Evolutionary conservation across 2,888 invertebrate species (phyloP), one percentile per base, ranked within the genome.

Genomic region (Smittia sp.): DNA sequence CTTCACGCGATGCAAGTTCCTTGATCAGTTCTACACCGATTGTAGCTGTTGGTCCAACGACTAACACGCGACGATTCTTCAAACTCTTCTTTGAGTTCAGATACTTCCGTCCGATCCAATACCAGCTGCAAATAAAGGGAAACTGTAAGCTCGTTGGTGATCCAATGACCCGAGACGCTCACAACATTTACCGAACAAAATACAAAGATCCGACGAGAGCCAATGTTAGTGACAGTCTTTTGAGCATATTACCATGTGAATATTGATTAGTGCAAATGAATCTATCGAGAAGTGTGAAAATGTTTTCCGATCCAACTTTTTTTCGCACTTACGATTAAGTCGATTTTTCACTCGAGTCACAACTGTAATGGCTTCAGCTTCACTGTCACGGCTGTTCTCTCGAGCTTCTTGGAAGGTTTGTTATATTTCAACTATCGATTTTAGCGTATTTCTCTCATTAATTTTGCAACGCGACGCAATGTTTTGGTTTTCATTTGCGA

Each of bases 1-100:
- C 86, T 73, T 63, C 41, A 41, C 73, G 25, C 4, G 24, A 39
- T n/a, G 65, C 39, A 25, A 73, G 25, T n/a, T 73, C 73, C 18
- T 73, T 73, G 1, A 65, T 46, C 3, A 73, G 6, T 32, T 63
- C 63, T 1, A 73, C 0, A 1, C 73, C 73, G 18, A 73, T 63
- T 15, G 13, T 2, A 0, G 39, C 9, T 11, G 73, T 18, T 13
- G 73, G 65, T 20, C 73, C 73, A 46, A 65, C n/a, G 20, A 65
- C 25, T 18, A 73, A 18, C 7, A 73, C 32, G 13, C 63, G 73
- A 1, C 32, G 39, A 25, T 63, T 15, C 11, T 65, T 73, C 3
- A 73, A 18, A 20, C 65, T 73, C 11, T 15, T 62, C 38, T 38
- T 54, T 2, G 38, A 62, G 27, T 65, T 41, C 6, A 63, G 13